Conservation (phyloP, 2,888 invertebrate genomes). For the Limnephilus auricula region DNA sequence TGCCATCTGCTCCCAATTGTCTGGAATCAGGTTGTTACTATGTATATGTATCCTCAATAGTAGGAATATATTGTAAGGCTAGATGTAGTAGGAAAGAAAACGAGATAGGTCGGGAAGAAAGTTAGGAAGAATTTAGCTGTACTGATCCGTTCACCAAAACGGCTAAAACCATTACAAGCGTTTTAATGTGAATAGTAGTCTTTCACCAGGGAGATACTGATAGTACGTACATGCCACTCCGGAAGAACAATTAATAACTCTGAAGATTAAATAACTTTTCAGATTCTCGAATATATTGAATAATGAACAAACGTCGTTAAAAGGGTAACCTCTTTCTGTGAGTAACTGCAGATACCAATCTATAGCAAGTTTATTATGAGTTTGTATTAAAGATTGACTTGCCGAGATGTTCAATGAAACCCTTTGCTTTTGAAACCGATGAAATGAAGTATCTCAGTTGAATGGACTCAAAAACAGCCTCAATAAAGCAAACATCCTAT, state of each 20-base stretch:
- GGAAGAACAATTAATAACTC: background rate
- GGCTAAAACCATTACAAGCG: no score
- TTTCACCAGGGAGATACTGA: no score
- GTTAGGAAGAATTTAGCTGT: no score
- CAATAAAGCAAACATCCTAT: background rate
- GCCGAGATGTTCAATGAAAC: background rate
- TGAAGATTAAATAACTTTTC: background rate
- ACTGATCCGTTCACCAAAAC: no score
- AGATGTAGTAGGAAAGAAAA: no score
- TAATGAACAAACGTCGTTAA: background rate
- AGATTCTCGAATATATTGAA: background rate
- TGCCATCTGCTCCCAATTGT: no score
- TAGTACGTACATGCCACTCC: no score
- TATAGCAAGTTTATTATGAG: background rate
- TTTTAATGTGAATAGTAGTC: no score
- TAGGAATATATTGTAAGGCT: no score
- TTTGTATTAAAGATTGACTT: background rate
- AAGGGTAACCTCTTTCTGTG: background rate
- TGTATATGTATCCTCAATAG: no score
- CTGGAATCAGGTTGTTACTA: no score
- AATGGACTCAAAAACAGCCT: background rate
- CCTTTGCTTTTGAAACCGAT: background rate
- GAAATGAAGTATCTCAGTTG: background rate
- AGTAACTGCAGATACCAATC: background rate
- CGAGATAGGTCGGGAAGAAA: no score